Evolutionary conservation across 2,797 vertebrate species (phyloP), one percentile per base, ranked within the genome.

Genomic region (Paguma larvata): DNA sequence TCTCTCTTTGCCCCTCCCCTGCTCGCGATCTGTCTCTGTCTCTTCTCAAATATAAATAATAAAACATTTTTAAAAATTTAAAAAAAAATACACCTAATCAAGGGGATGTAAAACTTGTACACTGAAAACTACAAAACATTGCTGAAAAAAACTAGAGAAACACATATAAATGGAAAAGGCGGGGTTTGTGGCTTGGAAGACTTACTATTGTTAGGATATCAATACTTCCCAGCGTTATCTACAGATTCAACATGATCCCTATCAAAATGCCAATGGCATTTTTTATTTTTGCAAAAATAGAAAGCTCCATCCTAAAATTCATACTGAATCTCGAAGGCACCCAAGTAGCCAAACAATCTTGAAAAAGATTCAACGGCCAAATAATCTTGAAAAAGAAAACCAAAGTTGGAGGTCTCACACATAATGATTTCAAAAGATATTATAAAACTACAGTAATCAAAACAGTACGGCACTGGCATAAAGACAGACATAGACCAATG

Each of bases 341-440:
- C 32, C 48, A 84, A 84, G 56, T 14, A 95, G 48, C 21, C 34
- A 88, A 84, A 48, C 32, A 75, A 44, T 51, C 48, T 82, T 72
- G 30, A 85, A 89, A 91, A 56, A 63, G 16, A 88, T 51, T 41
- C 84, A 84, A 63, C 14, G 93, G 48, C 21, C 30, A 88, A 84
- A 48, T 38, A 85, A 59, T 62, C 48, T 82, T 78, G 34, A 85
- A 89, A 91, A 56, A 63, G 16, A 88, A 73, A 82, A 94, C 25
- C 21, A 46, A 94, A 82, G 44, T 30, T 62, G 32, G 23, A 63
- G 34, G 18, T 65, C 21, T 84, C 65, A 92, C 4, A 67, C n/a
- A 67, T 73, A 10, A 59, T 89, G 23, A 83, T 41, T 86, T 63
- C 21, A 96, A 95, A 96, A 85, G n/a, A 72, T 70, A 80, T n/a